phyloP scores from a whole-genome alignment of 2,797 vertebrate genomes.

The Chromis chromis region DNA sequence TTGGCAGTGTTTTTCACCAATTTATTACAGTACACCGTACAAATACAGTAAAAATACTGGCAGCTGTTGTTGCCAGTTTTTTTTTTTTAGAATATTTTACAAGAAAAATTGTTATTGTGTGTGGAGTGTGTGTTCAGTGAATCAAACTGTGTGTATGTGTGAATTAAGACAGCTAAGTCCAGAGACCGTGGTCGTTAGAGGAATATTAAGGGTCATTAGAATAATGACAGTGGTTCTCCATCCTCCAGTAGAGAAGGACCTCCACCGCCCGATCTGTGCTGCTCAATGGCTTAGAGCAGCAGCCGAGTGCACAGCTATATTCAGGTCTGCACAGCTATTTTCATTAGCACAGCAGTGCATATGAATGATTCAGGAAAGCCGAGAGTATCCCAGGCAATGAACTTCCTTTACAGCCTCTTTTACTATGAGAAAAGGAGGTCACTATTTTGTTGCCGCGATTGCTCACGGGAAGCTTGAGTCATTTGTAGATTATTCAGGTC shows the following conservation, averaged over 20 bases:
- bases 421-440: slow-evolving; percentile 70
- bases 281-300: slow-evolving; percentile 46
- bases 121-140: slow-evolving; percentile 1
- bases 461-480: slow-evolving; percentile 30
- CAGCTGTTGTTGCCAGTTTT: no score
- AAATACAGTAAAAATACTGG: no score
- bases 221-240: slow-evolving; percentile 49
- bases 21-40: no score
- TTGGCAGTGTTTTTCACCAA: no score
- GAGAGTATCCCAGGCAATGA: slow-evolving; percentile 40
- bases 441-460: slow-evolving; percentile 47
- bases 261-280: slow-evolving; percentile 32
- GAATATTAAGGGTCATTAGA: slow-evolving; percentile 61
- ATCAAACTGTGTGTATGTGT: slow-evolving; percentile 21
- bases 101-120: background rate
- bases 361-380: slow-evolving; percentile 75
- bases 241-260: slow-evolving; percentile 48
- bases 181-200: slow-evolving; percentile 26
- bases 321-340: slow-evolving; percentile 48
- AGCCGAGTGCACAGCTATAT: slow-evolving; percentile 39
- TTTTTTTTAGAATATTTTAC: no score
- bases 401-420: slow-evolving; percentile 46
- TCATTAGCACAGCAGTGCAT: slow-evolving; percentile 58
- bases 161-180: slow-evolving; percentile 24
- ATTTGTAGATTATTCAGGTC: slow-evolving; percentile 41